Conservation (phyloP, 2,888 invertebrate genomes). For the Craniophora ligustri region DNA sequence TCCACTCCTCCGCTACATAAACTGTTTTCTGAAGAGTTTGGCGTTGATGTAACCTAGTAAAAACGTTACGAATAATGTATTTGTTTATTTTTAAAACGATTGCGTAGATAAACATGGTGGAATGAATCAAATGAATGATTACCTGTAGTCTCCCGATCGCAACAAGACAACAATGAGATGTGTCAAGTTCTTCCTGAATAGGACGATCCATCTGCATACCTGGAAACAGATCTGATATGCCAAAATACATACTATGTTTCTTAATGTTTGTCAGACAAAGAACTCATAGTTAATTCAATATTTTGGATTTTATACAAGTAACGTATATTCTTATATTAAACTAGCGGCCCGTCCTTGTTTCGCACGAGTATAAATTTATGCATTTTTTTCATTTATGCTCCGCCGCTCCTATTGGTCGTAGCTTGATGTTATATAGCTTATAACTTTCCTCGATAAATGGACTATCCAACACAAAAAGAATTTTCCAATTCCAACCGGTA, state of each 20-base stretch:
- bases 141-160: constrained; percentile 98
- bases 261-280: constrained; percentile 37
- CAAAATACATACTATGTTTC: constrained; percentile 78
- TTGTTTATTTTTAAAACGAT: too few relatives aligned
- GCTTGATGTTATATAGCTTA: too few relatives aligned
- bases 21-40: constrained; percentile 96
- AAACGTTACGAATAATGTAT: neutral
- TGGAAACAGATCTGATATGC: constrained; percentile 92
- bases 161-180: constrained; percentile 98
- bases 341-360: too few relatives aligned
- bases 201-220: constrained; percentile 96
- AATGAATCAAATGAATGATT: constrained; percentile 14
- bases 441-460: too few relatives aligned
- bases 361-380: too few relatives aligned
- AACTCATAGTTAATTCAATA: constrained; percentile 43
- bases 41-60: constrained; percentile 95
- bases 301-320: too few relatives aligned
- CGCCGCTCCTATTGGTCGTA: too few relatives aligned
- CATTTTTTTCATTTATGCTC: too few relatives aligned
- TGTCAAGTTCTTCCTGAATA: constrained; percentile 93
- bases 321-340: too few relatives aligned
- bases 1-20: constrained; percentile 95
- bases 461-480: too few relatives aligned
- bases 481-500: too few relatives aligned
- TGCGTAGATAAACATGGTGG: too few relatives aligned